Percentiles rank a stretch among this genome's conserved stretches.
phyloP scores from a whole-genome alignment of 1,140 invertebrate species.

The Drosophila cardini region DNA sequence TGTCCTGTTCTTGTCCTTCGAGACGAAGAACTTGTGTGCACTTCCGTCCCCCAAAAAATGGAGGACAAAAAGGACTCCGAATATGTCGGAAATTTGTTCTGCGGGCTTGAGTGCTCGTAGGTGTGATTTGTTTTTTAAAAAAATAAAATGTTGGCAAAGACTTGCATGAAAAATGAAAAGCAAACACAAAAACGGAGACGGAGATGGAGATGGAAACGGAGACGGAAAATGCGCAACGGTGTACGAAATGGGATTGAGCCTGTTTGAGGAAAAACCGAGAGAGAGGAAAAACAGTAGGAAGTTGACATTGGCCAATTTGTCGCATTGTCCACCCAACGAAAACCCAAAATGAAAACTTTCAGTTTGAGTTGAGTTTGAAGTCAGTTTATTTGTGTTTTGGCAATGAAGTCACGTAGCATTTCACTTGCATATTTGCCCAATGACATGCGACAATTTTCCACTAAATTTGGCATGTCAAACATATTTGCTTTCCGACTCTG shows the following conservation, averaged over 20 bases:
- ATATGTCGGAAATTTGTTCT: slow-evolving; percentile 70
- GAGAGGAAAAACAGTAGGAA: not conserved
- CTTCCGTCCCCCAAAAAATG: slow-evolving; percentile 27
- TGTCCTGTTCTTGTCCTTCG: slow-evolving; percentile 47
- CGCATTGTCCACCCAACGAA: slow-evolving; percentile 40
- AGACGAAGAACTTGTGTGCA: slow-evolving; percentile 48
- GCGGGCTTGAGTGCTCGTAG: slow-evolving; percentile 52
- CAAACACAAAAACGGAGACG: slow-evolving; percentile 15
- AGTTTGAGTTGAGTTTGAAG: not conserved
- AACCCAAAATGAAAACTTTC: not conserved
- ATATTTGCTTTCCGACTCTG: slow-evolving; percentile 55
- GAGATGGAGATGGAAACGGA: too few species aligned
- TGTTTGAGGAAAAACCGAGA: not conserved
- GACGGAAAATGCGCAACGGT: slow-evolving; percentile 31
- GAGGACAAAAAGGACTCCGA: slow-evolving; percentile 9
- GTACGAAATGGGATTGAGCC: not conserved
- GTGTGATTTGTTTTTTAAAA: slow-evolving; percentile 81
- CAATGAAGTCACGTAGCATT: slow-evolving; percentile 73
- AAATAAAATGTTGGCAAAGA: slow-evolving; percentile 45
- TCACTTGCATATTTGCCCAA: slow-evolving; percentile 73
- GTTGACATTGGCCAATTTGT: slow-evolving; percentile 68
- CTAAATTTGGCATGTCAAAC: slow-evolving; percentile 81
- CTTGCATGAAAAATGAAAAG: slow-evolving; percentile 29
- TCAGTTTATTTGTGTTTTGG: slow-evolving; percentile 59
- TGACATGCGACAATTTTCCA: slow-evolving; percentile 82